Evolutionary conservation across 37 sponge, comb jelly and placozoan genomes (phyloP).

Genomic region (Amphimedon queenslandica): DNA sequence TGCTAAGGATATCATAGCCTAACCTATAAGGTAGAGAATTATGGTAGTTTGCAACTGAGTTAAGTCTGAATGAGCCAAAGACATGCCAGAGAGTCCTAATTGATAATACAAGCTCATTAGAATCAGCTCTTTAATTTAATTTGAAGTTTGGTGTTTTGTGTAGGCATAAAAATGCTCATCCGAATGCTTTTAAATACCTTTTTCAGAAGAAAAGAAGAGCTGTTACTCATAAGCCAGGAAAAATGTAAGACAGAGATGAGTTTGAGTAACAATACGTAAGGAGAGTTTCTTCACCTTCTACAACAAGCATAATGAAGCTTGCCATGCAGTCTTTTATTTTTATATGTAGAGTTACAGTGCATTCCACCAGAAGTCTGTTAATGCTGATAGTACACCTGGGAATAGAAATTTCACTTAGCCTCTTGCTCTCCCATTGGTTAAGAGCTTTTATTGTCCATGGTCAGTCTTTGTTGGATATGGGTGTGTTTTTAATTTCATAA

Average conservation of each 20-base stretch:
- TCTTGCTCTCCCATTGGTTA: no score
- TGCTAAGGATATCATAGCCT: no score
- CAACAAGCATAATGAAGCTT: neutral
- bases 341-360: neutral
- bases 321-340: neutral
- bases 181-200: neutral
- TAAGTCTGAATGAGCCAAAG: no score
- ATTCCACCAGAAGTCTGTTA: no score
- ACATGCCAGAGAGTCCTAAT: no score
- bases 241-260: neutral
- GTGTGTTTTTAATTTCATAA: no score
- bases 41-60: no score
- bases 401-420: no score
- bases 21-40: no score
- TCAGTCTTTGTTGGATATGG: no score
- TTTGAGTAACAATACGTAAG: neutral
- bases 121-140: neutral
- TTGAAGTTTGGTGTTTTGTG: neutral
- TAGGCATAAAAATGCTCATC: neutral
- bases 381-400: no score
- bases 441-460: no score
- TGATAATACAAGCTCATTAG: neutral
- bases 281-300: neutral
- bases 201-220: neutral
- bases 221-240: neutral